Percentiles rank a stretch among this genome's conserved stretches.
These are phyloP conservation scores for Leucania comma DNA, from an alignment of 2,888 invertebrate species.

Conservation along the genomic window DNA sequence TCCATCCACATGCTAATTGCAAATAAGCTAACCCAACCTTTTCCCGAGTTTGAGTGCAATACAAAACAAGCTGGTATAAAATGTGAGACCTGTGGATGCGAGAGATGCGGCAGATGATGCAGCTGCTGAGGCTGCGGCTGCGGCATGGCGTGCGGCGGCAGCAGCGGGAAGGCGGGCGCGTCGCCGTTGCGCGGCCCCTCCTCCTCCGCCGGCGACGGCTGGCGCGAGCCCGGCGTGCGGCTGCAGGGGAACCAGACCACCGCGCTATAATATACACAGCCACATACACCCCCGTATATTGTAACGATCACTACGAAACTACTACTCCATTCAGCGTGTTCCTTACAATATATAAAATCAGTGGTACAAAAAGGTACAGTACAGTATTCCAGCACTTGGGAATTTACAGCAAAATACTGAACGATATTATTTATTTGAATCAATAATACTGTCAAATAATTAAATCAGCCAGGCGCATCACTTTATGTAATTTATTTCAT, in stretches of 20 bases:
- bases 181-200: slow-evolving; percentile 90
- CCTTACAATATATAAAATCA: background rate
- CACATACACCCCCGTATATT: background rate
- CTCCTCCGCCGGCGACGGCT: slow-evolving; percentile 97
- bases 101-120: slow-evolving; percentile 86
- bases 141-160: slow-evolving; percentile 86
- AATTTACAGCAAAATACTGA: background rate
- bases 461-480: too few species aligned
- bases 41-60: background rate
- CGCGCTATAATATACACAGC: slow-evolving; percentile 18
- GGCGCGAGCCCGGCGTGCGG: slow-evolving; percentile 97
- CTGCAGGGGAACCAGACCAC: slow-evolving; percentile 85
- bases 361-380: background rate
- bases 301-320: background rate
- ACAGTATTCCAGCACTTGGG: background rate
- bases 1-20: background rate
- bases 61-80: background rate
- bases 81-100: slow-evolving; percentile 83
- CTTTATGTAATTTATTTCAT: too few species aligned
- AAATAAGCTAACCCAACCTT: background rate
- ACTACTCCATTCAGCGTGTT: background rate
- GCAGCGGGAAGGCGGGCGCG: slow-evolving; percentile 85
- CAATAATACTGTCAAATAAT: too few species aligned
- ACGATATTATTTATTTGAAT: background rate
- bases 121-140: slow-evolving; percentile 84